phyloP scores from a whole-genome alignment of 2,797 vertebrate genomes.

The Pipistrellus nathusii region DNA sequence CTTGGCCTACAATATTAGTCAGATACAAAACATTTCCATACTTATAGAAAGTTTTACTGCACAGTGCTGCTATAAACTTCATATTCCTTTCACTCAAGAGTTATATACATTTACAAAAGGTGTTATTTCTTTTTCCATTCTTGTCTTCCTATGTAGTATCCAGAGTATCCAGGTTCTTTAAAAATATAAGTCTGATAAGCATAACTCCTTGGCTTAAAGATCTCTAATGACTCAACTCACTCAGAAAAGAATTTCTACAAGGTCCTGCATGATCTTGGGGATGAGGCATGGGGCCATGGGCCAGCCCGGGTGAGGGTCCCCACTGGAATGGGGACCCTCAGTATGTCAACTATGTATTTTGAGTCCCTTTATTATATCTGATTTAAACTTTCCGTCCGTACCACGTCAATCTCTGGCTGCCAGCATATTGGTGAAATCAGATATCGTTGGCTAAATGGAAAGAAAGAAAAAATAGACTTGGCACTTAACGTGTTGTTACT shows the following conservation, averaged over 20 bases:
- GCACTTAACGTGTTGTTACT: no score
- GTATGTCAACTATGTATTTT: no score
- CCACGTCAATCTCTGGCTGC: no score
- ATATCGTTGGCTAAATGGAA: no score
- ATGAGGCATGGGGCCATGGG: no score
- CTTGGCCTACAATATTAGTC: neutral
- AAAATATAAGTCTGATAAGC: slow-evolving; percentile 13
- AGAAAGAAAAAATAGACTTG: no score
- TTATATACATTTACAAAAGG: neutral
- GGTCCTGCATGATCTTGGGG: neutral
- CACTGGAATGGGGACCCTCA: no score
- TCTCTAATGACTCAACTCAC: slow-evolving; percentile 20
- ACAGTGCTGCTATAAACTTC: neutral
- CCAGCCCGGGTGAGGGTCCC: no score
- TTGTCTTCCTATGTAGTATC: neutral
- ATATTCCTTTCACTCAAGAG: neutral
- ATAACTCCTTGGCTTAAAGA: slow-evolving; percentile 16
- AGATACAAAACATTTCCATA: neutral
- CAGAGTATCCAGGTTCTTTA: neutral
- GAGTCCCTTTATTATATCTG: no score
- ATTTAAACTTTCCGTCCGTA: no score
- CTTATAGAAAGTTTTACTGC: neutral
- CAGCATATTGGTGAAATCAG: no score
- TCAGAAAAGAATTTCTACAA: neutral
- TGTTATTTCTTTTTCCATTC: neutral